These are phyloP conservation scores for Bibio marci DNA, from an alignment of 2,888 invertebrate species.

Conservation along the genomic window DNA sequence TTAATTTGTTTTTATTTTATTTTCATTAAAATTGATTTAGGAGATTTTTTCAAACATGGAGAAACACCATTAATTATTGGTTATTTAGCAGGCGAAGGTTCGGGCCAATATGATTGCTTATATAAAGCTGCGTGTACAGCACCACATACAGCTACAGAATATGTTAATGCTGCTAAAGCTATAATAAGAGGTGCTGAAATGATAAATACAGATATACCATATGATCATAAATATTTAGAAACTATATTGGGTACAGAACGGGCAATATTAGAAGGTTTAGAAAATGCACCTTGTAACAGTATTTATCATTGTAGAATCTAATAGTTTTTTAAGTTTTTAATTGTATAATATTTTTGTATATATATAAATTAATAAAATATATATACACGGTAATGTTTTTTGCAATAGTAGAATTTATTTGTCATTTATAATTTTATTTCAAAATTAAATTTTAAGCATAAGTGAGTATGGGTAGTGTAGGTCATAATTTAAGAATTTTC, in stretches of 20 bases:
- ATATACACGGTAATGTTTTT: too few relatives aligned
- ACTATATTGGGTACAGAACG: conserved; percentile 44
- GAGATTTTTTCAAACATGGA: conserved; percentile 21
- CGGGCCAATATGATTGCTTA: conserved; percentile 53
- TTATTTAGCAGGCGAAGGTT: conserved; percentile 52
- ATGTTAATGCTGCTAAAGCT: conserved; percentile 61
- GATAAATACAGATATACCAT: conserved; percentile 9
- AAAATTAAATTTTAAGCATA: too few relatives aligned
- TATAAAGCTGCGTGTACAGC: conserved; percentile 59
- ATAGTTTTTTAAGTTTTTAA: background rate
- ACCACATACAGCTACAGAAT: conserved; percentile 53
- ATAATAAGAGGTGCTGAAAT: conserved; percentile 52
- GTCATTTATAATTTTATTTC: too few relatives aligned
- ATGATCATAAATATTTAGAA: conserved; percentile 50
- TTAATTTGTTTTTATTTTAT: too few relatives aligned
- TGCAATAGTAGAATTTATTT: too few relatives aligned
- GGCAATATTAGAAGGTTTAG: conserved; percentile 46
- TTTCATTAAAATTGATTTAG: too few relatives aligned
- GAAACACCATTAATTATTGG: conserved; percentile 38
- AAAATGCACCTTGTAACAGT: conserved; percentile 38
- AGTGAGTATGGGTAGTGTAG: too few relatives aligned
- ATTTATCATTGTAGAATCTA: conserved; percentile 31
- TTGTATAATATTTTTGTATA: background rate
- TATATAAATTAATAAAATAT: too few relatives aligned
- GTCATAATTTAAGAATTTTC: too few relatives aligned